Base-by-base conservation (phyloP, 2,888 invertebrate genomes). In the Teleogryllus oceanicus region DNA sequence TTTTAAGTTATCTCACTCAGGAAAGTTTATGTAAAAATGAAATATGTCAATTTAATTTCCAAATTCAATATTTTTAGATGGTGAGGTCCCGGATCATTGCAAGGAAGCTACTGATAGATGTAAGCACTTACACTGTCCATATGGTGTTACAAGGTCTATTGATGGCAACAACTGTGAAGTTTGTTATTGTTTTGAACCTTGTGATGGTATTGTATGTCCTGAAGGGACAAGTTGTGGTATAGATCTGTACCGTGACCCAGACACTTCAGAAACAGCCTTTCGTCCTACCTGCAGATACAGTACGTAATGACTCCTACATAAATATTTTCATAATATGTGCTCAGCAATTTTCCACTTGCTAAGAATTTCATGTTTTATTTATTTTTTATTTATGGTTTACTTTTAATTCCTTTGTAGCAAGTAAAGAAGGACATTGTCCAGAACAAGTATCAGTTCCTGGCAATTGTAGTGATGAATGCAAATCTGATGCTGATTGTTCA, bases 401-500 rank as follows among this genome's bases (percentile, higher is more conserved):
- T 62, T 62, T 62, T 62, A 62, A 62, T 16, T 13, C 62, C 62
- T 81, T 82, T 83, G 1, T 85, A 94, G 94, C 89, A 49, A 90
- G 89, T 84, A 96, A 94, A 86, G 88, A 89, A n/a, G 94, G 94
- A 5, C 87, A 87, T 49, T 94, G 94, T 84, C 94, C 94, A 3
- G 85, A 84, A 76, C 85, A 90, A 24, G 86, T 84, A 11, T 82
- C 87, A 12, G 86, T 86, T 78, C 86, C 87, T 13, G 85, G 86
- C n/a, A 86, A 87, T 79, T 96, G 96, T 85, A 90, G 90, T 12
- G 88, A 89, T 51, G 93, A 94, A 86, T 97, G 97, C 85, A 87
- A 89, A 81, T 91, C 91, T 79, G 97, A 97, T 86, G 94, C 94
- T 0, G 94, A 96, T 85, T 97, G 97, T 85, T 87, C 90, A 18